Conservation (phyloP, 2,888 invertebrate genomes). For the Clostera curtula region DNA sequence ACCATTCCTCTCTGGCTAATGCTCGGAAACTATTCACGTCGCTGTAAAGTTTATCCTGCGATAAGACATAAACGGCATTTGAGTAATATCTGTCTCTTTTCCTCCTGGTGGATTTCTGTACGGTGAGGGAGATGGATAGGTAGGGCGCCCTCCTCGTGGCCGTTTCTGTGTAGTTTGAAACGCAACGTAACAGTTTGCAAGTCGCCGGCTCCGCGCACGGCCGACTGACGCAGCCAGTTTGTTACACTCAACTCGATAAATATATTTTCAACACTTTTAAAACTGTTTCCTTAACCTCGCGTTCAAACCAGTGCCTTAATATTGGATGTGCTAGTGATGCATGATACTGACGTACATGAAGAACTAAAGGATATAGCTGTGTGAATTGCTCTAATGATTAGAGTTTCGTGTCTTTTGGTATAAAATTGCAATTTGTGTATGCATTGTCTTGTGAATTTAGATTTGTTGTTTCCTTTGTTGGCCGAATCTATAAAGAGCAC, state of each 20-base stretch:
- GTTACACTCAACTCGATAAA: constrained; percentile 60
- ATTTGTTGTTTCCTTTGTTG: constrained; percentile 49
- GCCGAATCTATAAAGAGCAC: constrained; percentile 48
- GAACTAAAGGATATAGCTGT: constrained; percentile 44
- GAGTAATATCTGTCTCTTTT: constrained; percentile 47
- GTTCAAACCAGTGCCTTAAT: constrained; percentile 60
- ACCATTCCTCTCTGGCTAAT: constrained; percentile 62
- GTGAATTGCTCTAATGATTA: constrained; percentile 47
- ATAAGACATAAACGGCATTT: constrained; percentile 52
- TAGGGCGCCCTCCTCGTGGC: constrained; percentile 65
- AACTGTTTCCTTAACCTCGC: constrained; percentile 48
- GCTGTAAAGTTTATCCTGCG: constrained; percentile 67
- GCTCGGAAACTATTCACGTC: constrained; percentile 63
- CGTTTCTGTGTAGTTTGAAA: constrained; percentile 61
- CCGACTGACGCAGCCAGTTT: constrained; percentile 56
- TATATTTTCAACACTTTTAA: constrained; percentile 45
- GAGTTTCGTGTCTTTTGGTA: constrained; percentile 69
- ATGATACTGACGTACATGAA: constrained; percentile 50
- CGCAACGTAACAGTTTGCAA: constrained; percentile 69
- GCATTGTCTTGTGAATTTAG: constrained; percentile 41
- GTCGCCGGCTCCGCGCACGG: constrained; percentile 69
- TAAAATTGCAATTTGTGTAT: constrained; percentile 47
- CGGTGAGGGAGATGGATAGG: constrained; percentile 62
- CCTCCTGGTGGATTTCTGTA: constrained; percentile 30
- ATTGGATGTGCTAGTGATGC: constrained; percentile 69